Base-by-base conservation (phyloP, 2,797 vertebrate genomes). In the Cirrhinus mrigala region DNA sequence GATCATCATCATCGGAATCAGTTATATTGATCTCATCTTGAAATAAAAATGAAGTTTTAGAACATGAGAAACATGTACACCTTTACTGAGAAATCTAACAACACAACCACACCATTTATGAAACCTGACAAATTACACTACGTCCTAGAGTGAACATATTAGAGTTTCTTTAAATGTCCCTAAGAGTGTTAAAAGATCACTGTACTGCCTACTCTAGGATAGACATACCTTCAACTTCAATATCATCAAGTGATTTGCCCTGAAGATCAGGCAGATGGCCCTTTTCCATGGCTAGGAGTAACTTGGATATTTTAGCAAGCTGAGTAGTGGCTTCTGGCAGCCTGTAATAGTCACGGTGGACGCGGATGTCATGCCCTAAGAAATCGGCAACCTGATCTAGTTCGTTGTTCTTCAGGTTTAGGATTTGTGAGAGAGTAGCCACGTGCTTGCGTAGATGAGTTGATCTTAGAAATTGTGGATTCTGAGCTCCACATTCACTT, bases 341-440 rank as follows among this genome's bases (percentile, higher is more conserved):
- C 52, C 18, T 6, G 84, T 56, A 54, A 76, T 54, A 54, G 24
- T 56, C 6, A 0, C 6, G 75, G 7, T 77, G 52, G 9, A 58
- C 1, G 2, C 2, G 3, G 11, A 77, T 77, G 3, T 77, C 75
- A 77, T 77, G 75, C 5, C 75, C 54, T 37, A 77, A 77, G 11
- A 71, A 71, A 46, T 88, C 80, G 12, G 88, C 81, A 46, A 89
- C 60, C 76, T 90, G 86, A 56, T 87, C 78, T 24, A 90, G 69
- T 60, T 90, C 14, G 3, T 88, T 78, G 50, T 90, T 86, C 33
- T 87, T 88, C 10, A 90, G 76, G 74, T 90, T 91, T 2, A 90
- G 78, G 52, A 90, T 56, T 73, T 87, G 89, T 33, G 84, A 90
- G 40, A 84, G 56, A 15, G 85, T 90, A 90, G 62, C 27, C 54